Evolutionary conservation across 2,888 invertebrate species (phyloP).

Genomic region (Eupsilia transversa): DNA sequence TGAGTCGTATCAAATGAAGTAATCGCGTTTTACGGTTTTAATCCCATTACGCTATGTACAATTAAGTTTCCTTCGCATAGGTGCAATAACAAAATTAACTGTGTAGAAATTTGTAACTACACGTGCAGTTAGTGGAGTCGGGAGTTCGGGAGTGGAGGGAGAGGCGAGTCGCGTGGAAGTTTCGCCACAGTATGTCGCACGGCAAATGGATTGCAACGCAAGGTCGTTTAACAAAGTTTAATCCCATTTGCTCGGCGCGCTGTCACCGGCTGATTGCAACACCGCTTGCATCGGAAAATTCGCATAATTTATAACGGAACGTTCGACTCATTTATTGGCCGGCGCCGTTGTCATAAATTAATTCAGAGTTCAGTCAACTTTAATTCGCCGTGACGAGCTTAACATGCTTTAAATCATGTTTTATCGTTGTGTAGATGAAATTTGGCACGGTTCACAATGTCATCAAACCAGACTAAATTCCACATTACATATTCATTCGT

Average conservation of each 20-base stretch:
- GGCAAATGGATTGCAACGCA: conserved; percentile 86
- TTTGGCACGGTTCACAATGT: conserved; percentile 72
- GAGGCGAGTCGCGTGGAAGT: conserved; percentile 73
- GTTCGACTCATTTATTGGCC: conserved; percentile 72
- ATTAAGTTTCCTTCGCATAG: conserved; percentile 72
- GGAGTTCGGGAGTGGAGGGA: conserved; percentile 49
- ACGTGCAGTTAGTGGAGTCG: conserved; percentile 73
- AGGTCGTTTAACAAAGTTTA: conserved; percentile 89
- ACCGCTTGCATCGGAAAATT: conserved; percentile 80
- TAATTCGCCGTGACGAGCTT: conserved; percentile 59
- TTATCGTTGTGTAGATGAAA: conserved; percentile 57
- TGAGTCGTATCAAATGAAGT: conserved; percentile 70
- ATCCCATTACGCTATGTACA: conserved; percentile 71
- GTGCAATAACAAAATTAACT: conserved; percentile 79
- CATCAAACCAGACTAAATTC: conserved; percentile 82
- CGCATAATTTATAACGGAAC: conserved; percentile 79
- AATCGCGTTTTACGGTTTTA: conserved; percentile 71
- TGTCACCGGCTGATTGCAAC: conserved; percentile 83
- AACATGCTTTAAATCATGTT: conserved; percentile 63
- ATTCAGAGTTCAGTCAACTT: conserved; percentile 67
- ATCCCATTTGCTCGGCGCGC: conserved; percentile 84
- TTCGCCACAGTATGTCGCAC: conserved; percentile 81
- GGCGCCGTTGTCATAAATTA: conserved; percentile 74
- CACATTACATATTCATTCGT: conserved; percentile 87
- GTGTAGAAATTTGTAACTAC: conserved; percentile 77